phyloP scores from a whole-genome alignment of 1,140 invertebrate species.

The Oppia nitens region DNA sequence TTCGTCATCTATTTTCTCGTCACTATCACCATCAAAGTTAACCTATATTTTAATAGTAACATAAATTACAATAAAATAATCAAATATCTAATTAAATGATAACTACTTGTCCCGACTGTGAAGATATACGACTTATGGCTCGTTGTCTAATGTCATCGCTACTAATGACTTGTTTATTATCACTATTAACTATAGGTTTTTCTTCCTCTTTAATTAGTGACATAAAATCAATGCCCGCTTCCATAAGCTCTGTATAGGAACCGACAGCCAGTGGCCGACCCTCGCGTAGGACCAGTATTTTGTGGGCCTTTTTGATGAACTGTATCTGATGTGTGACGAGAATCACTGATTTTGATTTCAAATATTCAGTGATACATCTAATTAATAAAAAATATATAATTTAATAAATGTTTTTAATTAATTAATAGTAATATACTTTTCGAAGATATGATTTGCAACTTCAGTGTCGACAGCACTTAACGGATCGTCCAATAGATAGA shows the following conservation, averaged over 20 bases:
- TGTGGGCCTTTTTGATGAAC: constrained; percentile 40
- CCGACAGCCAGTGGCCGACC: constrained; percentile 32
- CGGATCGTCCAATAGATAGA: constrained; percentile 37
- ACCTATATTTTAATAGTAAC: too few relatives aligned
- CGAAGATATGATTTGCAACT: constrained; percentile 31
- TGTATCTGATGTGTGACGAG: constrained; percentile 60
- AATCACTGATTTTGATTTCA: constrained; percentile 62
- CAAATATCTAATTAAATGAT: too few relatives aligned
- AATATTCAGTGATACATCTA: constrained; percentile 60
- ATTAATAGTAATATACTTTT: too few relatives aligned
- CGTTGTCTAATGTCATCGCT: too few relatives aligned
- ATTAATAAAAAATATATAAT: too few relatives aligned
- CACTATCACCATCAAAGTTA: too few relatives aligned
- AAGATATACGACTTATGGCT: too few relatives aligned
- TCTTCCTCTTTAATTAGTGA: constrained; percentile 5
- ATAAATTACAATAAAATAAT: too few relatives aligned
- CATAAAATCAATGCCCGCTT: constrained; percentile 16
- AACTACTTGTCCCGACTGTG: too few relatives aligned
- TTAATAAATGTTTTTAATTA: too few relatives aligned
- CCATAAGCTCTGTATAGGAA: constrained; percentile 12
- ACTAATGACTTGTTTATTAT: too few relatives aligned
- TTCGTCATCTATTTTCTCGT: constrained; percentile 17
- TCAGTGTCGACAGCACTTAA: constrained; percentile 34
- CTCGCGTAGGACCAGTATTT: constrained; percentile 50
- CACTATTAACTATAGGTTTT: neutral